Evolutionary conservation across 2,113 vertebrate genomes (phyloP).

Genomic region (Poecile atricapillus): DNA sequence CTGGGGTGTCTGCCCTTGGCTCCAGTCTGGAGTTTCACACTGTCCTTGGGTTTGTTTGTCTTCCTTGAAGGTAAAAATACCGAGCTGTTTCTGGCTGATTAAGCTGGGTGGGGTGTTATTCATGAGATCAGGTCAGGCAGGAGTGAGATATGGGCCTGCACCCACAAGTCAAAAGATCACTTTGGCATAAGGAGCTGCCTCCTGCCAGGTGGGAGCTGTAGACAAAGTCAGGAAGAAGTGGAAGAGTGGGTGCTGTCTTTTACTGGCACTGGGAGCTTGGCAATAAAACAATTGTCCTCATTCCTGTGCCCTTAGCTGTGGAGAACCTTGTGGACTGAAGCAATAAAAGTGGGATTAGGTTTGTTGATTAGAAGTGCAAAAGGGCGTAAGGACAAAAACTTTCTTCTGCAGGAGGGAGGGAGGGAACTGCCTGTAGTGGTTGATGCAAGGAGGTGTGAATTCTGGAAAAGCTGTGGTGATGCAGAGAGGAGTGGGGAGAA

Average conservation of each 20-base stretch:
- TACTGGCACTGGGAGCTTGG: not conserved
- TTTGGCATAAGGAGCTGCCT: not conserved
- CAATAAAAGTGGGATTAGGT: not conserved
- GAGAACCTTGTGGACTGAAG: not conserved
- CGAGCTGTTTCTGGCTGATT: not conserved
- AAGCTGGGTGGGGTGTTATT: not conserved
- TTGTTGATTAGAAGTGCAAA: not conserved
- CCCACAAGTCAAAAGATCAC: not conserved
- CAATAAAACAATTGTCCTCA: not conserved
- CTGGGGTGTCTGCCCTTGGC: not conserved
- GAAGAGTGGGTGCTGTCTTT: accelerated
- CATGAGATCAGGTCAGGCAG: not conserved
- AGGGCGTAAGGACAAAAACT: not conserved
- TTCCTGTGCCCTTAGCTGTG: not conserved
- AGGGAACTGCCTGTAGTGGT: not conserved
- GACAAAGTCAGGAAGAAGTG: not conserved
- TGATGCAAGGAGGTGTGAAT: not conserved
- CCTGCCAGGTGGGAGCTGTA: not conserved
- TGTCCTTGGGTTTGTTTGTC: not conserved
- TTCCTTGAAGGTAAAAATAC: not conserved
- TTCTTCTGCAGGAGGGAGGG: not conserved
- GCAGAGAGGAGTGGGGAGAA: not conserved
- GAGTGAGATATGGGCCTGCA: not conserved
- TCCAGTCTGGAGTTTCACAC: not conserved
- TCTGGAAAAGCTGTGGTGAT: not conserved